Conservation (phyloP, 2,797 vertebrate species). For the Sebastolobus alascanus region DNA sequence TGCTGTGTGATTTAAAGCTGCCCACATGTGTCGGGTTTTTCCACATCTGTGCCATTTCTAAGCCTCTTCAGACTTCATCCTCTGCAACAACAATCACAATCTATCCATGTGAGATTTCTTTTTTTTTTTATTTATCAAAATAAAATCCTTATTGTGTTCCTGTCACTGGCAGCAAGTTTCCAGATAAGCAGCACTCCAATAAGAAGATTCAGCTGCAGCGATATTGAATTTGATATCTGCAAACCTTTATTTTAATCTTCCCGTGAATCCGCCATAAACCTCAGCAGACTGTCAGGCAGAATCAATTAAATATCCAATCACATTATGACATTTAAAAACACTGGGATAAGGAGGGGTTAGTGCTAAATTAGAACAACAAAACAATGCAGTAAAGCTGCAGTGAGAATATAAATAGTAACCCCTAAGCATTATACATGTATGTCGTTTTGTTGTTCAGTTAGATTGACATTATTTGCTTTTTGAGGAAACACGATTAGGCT, state of each 20-base stretch:
- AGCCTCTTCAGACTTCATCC: background rate
- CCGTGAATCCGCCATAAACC: constrained; percentile 15
- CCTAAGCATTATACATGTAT: background rate
- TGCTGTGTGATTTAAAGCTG: constrained; percentile 27
- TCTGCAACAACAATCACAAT: constrained; percentile 15
- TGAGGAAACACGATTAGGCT: background rate
- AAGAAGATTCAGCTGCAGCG: constrained; percentile 27
- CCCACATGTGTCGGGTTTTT: constrained; percentile 9
- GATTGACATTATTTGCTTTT: background rate
- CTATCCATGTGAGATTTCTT: background rate
- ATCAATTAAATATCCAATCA: constrained; percentile 30
- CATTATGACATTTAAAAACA: constrained; percentile 27
- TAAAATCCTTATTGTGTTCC: constrained; percentile 28
- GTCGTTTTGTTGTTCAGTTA: background rate
- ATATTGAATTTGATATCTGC: constrained; percentile 46
- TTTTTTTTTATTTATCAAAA: constrained; percentile 23
- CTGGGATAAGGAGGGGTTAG: background rate
- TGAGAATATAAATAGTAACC: background rate
- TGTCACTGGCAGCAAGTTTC: constrained; percentile 7
- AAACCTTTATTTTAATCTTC: constrained; percentile 41
- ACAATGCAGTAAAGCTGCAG: background rate
- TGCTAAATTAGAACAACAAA: background rate
- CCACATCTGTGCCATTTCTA: constrained; percentile 32
- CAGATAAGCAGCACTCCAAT: constrained; percentile 39
- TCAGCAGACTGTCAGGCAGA: background rate